A percentile compares a stretch with the other conserved stretches of the same genome.
Evolutionary conservation across 2,113 vertebrate genomes (phyloP).

Genomic region (Onychostoma macrolepis): DNA sequence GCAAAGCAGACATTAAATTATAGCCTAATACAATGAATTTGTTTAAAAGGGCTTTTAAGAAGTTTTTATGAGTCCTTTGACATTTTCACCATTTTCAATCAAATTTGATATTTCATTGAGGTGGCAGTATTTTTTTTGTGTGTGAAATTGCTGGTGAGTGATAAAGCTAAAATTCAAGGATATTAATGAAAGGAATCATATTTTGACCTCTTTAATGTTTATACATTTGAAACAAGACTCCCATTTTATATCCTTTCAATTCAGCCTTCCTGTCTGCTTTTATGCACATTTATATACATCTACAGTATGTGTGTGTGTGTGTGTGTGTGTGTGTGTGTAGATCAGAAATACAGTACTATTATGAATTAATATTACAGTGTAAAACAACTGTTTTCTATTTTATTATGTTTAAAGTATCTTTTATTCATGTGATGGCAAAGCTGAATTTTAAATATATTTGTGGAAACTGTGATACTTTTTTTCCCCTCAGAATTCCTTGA

Average conservation of each 20-base stretch:
- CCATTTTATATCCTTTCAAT: not conserved
- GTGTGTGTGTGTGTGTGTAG: too few relatives aligned
- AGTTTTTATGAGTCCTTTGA: slow-evolving; percentile 34
- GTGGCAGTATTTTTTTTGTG: not conserved
- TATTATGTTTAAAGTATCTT: not conserved
- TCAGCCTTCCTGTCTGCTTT: slow-evolving; percentile 2
- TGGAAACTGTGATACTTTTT: not conserved
- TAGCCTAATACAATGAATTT: not conserved
- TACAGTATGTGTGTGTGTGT: not conserved
- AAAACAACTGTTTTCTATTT: not conserved
- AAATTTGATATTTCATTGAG: slow-evolving; percentile 3
- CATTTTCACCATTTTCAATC: slow-evolving; percentile 38
- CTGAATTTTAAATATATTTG: not conserved
- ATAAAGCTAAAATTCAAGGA: slow-evolving; percentile 12
- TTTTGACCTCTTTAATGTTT: not conserved
- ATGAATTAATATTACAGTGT: too few relatives aligned
- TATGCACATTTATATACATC: not conserved
- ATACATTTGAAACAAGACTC: slow-evolving; percentile 24
- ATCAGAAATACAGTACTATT: too few relatives aligned
- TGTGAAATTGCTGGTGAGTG: not conserved
- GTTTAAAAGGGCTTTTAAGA: slow-evolving; percentile 1
- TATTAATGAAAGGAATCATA: slow-evolving; percentile 29
- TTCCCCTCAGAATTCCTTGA: not conserved
- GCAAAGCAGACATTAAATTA: slow-evolving; percentile 32
- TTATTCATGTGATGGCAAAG: not conserved